Percentiles rank a stretch among this genome's conserved stretches.
Conservation (phyloP, 2,888 invertebrate genomes). For the Drosophila villosipedis region DNA sequence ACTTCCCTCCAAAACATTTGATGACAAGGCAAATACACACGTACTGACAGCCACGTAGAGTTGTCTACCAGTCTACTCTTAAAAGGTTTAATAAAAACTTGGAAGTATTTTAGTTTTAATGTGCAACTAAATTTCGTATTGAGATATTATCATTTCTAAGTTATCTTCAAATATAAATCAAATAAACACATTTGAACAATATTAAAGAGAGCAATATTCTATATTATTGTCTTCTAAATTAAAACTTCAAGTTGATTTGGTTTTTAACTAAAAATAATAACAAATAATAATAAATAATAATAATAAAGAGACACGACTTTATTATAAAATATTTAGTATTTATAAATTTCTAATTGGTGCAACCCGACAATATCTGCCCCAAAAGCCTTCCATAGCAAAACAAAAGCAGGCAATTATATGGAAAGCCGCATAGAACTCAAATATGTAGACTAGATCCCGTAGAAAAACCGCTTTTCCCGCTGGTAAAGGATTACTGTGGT, state of each 20-base stretch:
- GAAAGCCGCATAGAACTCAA: slow-evolving; percentile 18
- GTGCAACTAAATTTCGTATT: background rate
- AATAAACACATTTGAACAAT: background rate
- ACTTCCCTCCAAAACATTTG: slow-evolving; percentile 9
- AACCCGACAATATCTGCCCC: slow-evolving; percentile 1
- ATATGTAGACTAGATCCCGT: slow-evolving; percentile 45
- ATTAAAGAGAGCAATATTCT: background rate
- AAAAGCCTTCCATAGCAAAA: slow-evolving; percentile 41
- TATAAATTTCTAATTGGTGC: background rate
- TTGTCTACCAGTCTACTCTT: background rate
- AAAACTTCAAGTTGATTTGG: background rate
- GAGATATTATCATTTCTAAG: background rate
- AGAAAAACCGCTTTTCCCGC: slow-evolving; percentile 1
- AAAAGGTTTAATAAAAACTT: background rate
- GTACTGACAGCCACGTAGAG: background rate
- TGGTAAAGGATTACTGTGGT: slow-evolving; percentile 24
- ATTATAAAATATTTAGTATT: background rate
- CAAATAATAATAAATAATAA: no score
- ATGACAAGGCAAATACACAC: slow-evolving; percentile 18
- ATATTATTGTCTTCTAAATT: background rate
- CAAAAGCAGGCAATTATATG: slow-evolving; percentile 20
- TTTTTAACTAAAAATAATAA: background rate
- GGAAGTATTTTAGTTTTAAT: background rate
- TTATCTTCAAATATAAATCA: background rate
- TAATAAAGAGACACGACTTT: background rate